phyloP scores from a whole-genome alignment of 1,140 invertebrate genomes.

The Drosophila sucinea region DNA sequence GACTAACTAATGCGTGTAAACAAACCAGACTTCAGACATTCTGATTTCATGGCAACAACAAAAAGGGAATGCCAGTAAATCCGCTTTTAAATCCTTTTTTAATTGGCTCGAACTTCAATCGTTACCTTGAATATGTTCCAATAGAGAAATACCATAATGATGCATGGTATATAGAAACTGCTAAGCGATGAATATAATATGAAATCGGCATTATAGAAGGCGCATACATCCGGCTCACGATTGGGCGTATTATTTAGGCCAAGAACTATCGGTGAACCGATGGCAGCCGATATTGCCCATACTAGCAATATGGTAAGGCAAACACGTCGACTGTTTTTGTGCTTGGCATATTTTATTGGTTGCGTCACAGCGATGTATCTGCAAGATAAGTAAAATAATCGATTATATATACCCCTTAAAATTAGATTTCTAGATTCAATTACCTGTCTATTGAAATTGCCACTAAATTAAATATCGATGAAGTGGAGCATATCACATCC shows the following conservation, averaged over 20 bases:
- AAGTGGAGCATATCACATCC: constrained; percentile 99
- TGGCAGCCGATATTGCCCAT: constrained; percentile 97
- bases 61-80: constrained; percentile 43
- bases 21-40: constrained; percentile 22
- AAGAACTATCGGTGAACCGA: constrained; percentile 98
- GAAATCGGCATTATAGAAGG: constrained; percentile 99
- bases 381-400: constrained; percentile 66
- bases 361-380: constrained; percentile 99
- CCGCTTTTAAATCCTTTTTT: constrained; percentile 46
- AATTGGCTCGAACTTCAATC: constrained; percentile 34
- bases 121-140: constrained; percentile 98
- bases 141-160: constrained; percentile 99
- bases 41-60: constrained; percentile 51
- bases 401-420: too few species aligned
- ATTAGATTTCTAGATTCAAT: constrained; percentile 81
- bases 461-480: constrained; percentile 99
- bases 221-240: constrained; percentile 90
- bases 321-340: constrained; percentile 97
- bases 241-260: constrained; percentile 96
- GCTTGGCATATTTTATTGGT: constrained; percentile 99
- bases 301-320: constrained; percentile 98
- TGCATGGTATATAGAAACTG: constrained; percentile 99
- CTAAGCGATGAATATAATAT: constrained; percentile 98
- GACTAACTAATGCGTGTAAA: constrained; percentile 56
- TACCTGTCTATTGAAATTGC: constrained; percentile 99